Percentiles rank a stretch among this genome's conserved stretches.
phyloP scores from a whole-genome alignment of 2,888 invertebrate genomes.

The Eupithecia dodoneata region DNA sequence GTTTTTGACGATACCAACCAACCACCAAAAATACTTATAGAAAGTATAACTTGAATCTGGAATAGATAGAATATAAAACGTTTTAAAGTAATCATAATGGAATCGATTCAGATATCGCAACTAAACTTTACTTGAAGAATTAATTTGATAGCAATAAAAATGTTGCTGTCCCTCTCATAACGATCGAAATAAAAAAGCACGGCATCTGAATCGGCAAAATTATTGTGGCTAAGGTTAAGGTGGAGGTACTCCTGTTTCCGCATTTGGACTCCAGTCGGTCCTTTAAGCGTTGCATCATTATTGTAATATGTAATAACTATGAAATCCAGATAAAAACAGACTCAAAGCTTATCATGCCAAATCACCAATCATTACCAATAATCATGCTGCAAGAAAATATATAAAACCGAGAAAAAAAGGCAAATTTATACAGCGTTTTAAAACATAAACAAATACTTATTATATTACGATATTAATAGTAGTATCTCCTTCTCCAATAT shows the following conservation, averaged over 20 bases:
- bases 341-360: conserved; percentile 35
- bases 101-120: too few relatives aligned
- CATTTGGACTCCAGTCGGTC: too few relatives aligned
- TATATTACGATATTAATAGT: conserved; percentile 71
- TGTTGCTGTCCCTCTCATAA: too few relatives aligned
- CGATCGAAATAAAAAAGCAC: too few relatives aligned
- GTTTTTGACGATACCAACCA: not conserved
- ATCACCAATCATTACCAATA: conserved; percentile 33
- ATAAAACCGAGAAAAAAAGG: conserved; percentile 36
- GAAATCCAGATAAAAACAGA: not conserved
- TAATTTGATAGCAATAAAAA: too few relatives aligned
- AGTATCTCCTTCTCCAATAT: conserved; percentile 75
- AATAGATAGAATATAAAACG: not conserved
- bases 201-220: too few relatives aligned
- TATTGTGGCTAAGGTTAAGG: too few relatives aligned
- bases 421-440: conserved; percentile 40
- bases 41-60: not conserved
- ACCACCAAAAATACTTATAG: not conserved
- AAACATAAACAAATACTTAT: conserved; percentile 56
- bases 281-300: too few relatives aligned
- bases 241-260: too few relatives aligned
- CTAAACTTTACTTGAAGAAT: too few relatives aligned
- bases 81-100: not conserved
- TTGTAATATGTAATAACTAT: not conserved
- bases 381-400: conserved; percentile 30